Conservation (phyloP, 2,888 invertebrate species). For the Laothoe populi region DNA sequence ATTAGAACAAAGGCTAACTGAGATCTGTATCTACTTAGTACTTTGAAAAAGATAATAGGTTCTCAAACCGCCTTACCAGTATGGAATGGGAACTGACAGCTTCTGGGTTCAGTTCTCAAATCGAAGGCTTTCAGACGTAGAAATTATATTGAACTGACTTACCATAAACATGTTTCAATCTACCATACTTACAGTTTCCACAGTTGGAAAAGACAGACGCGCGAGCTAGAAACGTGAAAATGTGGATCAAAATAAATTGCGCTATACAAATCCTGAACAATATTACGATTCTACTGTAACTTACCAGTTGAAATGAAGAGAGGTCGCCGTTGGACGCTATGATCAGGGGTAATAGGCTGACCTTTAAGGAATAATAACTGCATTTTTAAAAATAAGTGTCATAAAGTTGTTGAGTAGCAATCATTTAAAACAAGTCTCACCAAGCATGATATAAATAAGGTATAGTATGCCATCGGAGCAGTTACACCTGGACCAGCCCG, state of each 20-base stretch:
- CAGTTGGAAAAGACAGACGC: slow-evolving; percentile 69
- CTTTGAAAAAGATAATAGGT: too few relatives aligned
- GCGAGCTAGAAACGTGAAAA: slow-evolving; percentile 56
- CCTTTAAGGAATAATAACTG: background rate
- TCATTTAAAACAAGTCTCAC: background rate
- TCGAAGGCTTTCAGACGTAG: too few relatives aligned
- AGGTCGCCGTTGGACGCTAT: slow-evolving; percentile 23
- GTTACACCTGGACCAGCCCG: background rate
- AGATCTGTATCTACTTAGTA: too few relatives aligned
- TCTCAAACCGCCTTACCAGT: too few relatives aligned
- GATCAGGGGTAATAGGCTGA: background rate
- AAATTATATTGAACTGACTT: background rate
- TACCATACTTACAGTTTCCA: slow-evolving; percentile 63
- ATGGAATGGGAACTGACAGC: too few relatives aligned
- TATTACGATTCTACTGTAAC: background rate
- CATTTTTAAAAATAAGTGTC: background rate
- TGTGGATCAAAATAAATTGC: slow-evolving; percentile 41
- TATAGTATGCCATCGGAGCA: background rate
- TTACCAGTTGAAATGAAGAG: slow-evolving; percentile 29
- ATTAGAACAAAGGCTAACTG: too few relatives aligned
- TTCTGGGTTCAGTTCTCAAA: too few relatives aligned
- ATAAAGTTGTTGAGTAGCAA: background rate
- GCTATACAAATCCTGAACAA: background rate
- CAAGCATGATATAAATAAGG: slow-evolving; percentile 3
- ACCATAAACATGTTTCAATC: background rate